Percentiles rank a stretch among this genome's conserved stretches.
Evolutionary conservation across 2,797 vertebrate species (phyloP).

Genomic region (Gastrophryne carolinensis): DNA sequence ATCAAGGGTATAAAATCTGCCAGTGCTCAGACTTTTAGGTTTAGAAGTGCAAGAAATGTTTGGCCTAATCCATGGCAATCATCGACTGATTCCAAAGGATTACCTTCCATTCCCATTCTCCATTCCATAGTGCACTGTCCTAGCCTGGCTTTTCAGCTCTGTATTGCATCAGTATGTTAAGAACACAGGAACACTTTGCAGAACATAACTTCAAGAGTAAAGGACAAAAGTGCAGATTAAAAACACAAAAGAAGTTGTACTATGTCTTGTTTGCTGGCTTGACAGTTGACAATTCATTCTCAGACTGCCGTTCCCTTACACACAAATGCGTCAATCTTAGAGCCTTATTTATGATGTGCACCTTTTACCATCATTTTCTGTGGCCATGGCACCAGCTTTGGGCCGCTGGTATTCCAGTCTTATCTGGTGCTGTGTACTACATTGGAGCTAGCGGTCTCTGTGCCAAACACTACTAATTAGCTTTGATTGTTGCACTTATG

Average conservation of each 20-base stretch:
- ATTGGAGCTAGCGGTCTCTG: too few relatives aligned
- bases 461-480: too few relatives aligned
- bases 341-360: too few relatives aligned
- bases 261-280: not conserved
- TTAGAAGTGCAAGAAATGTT: conserved; percentile 41
- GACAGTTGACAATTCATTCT: too few relatives aligned
- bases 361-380: too few relatives aligned
- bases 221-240: not conserved
- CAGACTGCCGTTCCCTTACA: too few relatives aligned
- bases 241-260: not conserved
- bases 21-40: not conserved
- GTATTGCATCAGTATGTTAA: conserved; percentile 6
- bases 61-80: conserved; percentile 41
- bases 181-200: not conserved
- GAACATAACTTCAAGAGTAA: not conserved
- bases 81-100: conserved; percentile 46
- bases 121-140: conserved; percentile 14
- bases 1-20: not conserved
- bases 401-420: too few relatives aligned
- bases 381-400: too few relatives aligned
- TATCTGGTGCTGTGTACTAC: too few relatives aligned
- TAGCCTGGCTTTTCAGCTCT: conserved; percentile 5
- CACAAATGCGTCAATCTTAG: too few relatives aligned
- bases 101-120: conserved; percentile 44
- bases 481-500: too few relatives aligned